Conservation (phyloP, 2,888 invertebrate species). For the Napeogenes sylphis region DNA sequence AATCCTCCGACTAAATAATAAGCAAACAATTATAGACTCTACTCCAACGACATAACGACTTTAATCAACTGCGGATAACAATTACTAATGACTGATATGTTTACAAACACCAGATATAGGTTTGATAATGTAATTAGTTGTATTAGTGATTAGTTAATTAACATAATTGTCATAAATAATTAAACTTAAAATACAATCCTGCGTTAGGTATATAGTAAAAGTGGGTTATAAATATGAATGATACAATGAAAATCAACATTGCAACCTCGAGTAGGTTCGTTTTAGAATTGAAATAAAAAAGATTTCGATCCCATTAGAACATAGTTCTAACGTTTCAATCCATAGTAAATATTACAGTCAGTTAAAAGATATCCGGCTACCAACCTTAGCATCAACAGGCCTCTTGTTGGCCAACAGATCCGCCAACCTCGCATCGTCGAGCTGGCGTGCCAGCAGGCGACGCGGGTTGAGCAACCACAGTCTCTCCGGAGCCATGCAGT, state of each 20-base stretch:
- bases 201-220: too few species aligned
- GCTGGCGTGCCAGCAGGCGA: conserved; percentile 85
- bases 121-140: not conserved
- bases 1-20: not conserved
- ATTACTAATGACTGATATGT: not conserved
- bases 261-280: too few species aligned
- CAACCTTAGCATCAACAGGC: conserved; percentile 62
- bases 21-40: conserved; percentile 1
- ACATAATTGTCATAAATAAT: not conserved
- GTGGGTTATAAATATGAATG: too few species aligned
- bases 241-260: too few species aligned
- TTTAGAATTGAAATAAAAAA: too few species aligned
- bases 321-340: not conserved
- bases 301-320: not conserved
- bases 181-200: too few species aligned
- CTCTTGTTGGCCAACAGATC: conserved; percentile 53
- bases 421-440: conserved; percentile 76
- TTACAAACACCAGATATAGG: not conserved
- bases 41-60: not conserved
- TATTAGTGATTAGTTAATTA: not conserved
- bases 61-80: not conserved
- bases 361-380: too few species aligned
- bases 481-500: conserved; percentile 95
- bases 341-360: too few species aligned
- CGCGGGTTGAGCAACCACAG: conserved; percentile 96